Evolutionary conservation across 1,140 invertebrate species (phyloP).

Genomic region (Drosophila nigromelanica): DNA sequence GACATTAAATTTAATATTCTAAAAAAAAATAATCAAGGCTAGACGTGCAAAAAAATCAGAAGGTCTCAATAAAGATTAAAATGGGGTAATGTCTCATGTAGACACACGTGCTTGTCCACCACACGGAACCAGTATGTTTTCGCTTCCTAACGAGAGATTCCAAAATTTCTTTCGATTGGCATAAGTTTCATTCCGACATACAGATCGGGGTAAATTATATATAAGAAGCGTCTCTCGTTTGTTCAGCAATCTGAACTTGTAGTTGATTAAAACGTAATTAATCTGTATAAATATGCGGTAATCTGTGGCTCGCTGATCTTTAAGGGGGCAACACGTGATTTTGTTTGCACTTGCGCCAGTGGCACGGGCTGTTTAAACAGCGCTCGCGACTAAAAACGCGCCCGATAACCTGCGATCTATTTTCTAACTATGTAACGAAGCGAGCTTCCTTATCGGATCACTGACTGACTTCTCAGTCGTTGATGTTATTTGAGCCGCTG

Average conservation of each 20-base stretch:
- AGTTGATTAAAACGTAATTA: constrained; percentile 13
- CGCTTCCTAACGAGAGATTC: not conserved
- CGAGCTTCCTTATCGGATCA: constrained; percentile 18
- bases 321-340: constrained; percentile 62
- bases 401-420: constrained; percentile 30
- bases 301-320: constrained; percentile 12
- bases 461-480: not conserved
- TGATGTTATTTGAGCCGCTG: constrained; percentile 35
- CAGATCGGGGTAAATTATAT: not conserved
- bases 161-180: not conserved
- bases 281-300: constrained; percentile 5
- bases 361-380: constrained; percentile 37
- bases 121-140: not conserved
- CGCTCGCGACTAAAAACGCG: constrained; percentile 43
- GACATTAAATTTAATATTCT: too few species aligned
- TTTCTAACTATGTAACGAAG: constrained; percentile 5
- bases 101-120: not conserved
- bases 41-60: too few species aligned
- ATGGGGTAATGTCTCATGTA: not conserved
- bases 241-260: constrained; percentile 1
- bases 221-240: not conserved
- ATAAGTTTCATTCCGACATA: not conserved
- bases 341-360: constrained; percentile 53
- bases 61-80: not conserved
- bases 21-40: not conserved